These are phyloP conservation scores for Aix galericulata DNA, from an alignment of 2,113 vertebrate species.

Conservation along the genomic window DNA sequence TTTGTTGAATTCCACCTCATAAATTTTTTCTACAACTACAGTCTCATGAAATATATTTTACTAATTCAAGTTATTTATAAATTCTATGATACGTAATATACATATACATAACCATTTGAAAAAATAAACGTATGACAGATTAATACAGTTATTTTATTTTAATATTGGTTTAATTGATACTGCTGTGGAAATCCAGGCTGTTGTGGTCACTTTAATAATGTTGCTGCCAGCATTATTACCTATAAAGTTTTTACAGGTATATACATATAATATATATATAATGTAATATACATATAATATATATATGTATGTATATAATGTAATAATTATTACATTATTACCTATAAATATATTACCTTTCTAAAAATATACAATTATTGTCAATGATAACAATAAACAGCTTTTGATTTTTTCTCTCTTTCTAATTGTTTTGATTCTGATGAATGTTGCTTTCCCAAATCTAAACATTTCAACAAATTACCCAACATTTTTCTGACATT, in stretches of 20 bases:
- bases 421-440: neutral
- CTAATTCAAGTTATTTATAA: neutral
- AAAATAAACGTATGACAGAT: neutral
- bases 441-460: neutral
- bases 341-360: neutral
- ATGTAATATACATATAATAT: too few relatives aligned
- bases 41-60: neutral
- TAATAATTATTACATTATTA: too few relatives aligned
- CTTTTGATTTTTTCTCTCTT: neutral
- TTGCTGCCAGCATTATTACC: neutral
- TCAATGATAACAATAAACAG: neutral
- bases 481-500: neutral
- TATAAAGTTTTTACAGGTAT: too few relatives aligned
- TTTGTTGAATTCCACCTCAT: neutral
- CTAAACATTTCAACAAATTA: neutral
- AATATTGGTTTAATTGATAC: slow-evolving; percentile 6
- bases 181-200: slow-evolving; percentile 8
- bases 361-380: neutral
- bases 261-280: too few relatives aligned
- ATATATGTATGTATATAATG: too few relatives aligned
- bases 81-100: neutral
- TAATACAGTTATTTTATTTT: neutral
- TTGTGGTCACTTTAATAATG: neutral
- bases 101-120: neutral
- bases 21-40: neutral